Evolutionary conservation across 2,797 vertebrate species (phyloP).

Genomic region (Acridotheres tristis): DNA sequence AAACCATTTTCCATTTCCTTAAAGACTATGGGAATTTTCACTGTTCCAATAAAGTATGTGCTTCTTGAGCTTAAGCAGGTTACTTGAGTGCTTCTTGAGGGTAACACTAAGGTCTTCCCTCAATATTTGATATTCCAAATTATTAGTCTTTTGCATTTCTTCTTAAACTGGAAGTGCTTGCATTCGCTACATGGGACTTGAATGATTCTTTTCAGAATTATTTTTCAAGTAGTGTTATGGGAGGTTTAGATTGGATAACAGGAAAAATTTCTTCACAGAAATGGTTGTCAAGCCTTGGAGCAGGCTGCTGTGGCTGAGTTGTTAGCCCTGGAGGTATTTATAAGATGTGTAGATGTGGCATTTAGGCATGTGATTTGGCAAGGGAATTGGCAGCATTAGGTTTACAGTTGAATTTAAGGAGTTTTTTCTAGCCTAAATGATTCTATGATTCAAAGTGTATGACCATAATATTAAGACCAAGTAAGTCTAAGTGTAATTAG

Average conservation of each 20-base stretch:
- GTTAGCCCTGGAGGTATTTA: neutral
- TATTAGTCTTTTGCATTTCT: neutral
- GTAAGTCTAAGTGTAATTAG: neutral
- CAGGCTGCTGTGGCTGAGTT: neutral
- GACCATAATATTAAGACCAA: neutral
- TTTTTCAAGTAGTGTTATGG: neutral
- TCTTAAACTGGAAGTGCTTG: neutral
- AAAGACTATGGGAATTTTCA: neutral
- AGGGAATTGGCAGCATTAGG: neutral
- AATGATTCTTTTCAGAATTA: neutral
- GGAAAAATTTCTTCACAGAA: neutral
- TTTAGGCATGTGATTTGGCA: neutral
- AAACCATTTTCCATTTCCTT: neutral
- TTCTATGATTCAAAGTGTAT: neutral
- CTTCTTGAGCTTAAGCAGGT: neutral
- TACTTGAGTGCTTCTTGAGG: neutral
- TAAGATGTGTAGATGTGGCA: neutral
- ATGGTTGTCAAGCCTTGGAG: neutral
- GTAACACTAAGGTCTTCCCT: neutral
- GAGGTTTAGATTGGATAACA: neutral
- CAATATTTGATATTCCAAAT: neutral
- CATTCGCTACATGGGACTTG: neutral
- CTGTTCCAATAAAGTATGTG: neutral
- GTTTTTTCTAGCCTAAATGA: neutral
- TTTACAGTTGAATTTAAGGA: neutral